phyloP scores from a whole-genome alignment of 2,113 vertebrate species.

The Chionomys nivalis region DNA sequence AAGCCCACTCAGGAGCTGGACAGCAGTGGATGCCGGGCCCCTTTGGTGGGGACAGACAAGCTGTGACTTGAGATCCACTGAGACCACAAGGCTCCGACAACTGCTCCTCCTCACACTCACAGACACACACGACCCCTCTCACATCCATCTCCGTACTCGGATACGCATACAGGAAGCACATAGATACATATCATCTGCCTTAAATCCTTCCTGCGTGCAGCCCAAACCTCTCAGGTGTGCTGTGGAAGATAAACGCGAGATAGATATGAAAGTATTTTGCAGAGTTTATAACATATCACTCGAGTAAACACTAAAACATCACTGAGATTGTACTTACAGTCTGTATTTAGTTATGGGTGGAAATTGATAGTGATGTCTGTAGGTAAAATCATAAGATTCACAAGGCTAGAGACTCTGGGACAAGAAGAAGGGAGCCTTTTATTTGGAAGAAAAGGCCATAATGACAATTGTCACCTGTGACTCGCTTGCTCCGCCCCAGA shows the following conservation, averaged over 20 bases:
- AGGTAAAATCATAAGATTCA: background rate
- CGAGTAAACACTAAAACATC: background rate
- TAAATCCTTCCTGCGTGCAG: background rate
- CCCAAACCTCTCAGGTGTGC: background rate
- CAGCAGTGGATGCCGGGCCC: fast-evolving
- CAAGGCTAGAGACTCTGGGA: background rate
- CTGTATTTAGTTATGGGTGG: background rate
- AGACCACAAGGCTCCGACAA: background rate
- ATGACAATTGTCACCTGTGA: background rate
- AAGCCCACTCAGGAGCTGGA: background rate
- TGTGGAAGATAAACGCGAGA: background rate
- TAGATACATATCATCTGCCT: background rate
- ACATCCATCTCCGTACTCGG: background rate
- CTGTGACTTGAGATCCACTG: background rate
- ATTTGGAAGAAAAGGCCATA: background rate
- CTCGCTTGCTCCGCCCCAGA: background rate
- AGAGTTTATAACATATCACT: background rate
- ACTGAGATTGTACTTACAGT: background rate
- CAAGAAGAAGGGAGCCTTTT: background rate
- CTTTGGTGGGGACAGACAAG: background rate
- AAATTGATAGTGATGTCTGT: background rate
- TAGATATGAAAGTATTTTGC: background rate
- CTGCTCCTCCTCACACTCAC: fast-evolving
- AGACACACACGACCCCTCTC: fast-evolving
- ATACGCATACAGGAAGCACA: background rate